Base-by-base conservation (phyloP, 2,797 vertebrate species). In the Ptychobarbus kaznakovi region DNA sequence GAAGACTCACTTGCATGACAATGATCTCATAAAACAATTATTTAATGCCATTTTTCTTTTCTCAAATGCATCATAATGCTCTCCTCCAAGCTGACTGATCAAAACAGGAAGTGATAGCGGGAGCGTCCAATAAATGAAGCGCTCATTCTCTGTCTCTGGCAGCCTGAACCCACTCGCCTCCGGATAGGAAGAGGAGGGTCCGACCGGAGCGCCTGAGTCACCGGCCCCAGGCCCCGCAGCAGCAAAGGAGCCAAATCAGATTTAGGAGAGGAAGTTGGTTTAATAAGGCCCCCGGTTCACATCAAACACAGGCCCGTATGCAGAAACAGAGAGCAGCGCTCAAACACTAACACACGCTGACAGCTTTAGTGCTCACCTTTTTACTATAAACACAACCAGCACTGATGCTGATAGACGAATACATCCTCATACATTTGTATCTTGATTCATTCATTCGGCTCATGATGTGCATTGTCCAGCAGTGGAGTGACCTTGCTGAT, bases 221-320 rank as follows among this genome's bases (percentile, higher is more conserved):
- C 20, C 80, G 38, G 68, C 16, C 72, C 8, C 69, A 6, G 28
- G 61, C 40, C 75, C 35, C 16, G 20, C 35, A 65, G 28, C 42
- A 25, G 28, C 38, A 75, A 35, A 16, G 15, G 61, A 40, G 72
- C 81, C 83, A 83, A 87, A 90, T 86, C 69, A 56, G 40, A 32
- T 70, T 82, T 63, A 66, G 74, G 81, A 87, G 86, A 89, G 90
- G 88, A 92, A 88, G 84, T 40, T 1, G 79, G 76, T 74, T 46
- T 85, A 87, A 87, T 90, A 85, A 83, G 74, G 70, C 72, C 84
- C 61, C 68, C 28, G 80, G 66, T 82, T 28, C 84, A 83, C 78
- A 85, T 89, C 79, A 87, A 61, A 89, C 84, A 58, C 15, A 68
- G 58, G 3, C 6, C 15, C 49, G 8, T 35, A n/a, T 6, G 4